Evolutionary conservation across 2,797 vertebrate genomes (phyloP), one percentile per base, ranked within the genome.

Genomic region (Molossus molossus): DNA sequence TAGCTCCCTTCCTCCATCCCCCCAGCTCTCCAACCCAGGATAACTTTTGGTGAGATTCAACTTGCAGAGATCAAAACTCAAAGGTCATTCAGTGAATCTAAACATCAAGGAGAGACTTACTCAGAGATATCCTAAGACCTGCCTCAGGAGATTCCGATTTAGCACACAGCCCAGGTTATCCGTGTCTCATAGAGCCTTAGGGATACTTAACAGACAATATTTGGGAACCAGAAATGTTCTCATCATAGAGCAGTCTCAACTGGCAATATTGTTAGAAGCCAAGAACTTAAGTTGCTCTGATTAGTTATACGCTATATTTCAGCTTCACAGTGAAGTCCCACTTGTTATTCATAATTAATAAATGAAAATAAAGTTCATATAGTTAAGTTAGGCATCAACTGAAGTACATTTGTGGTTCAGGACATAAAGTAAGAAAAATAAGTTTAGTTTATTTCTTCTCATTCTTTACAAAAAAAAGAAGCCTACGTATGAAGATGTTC

Each of bases 1-100:
- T 13, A 76, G 27, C 37, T 91, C 88, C 69, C 62, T 95, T 60
- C 60, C 75, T 91, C 60, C 57, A 75, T 64, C 69, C 92, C 14
- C 60, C 14, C 60, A 88, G 25, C 90, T 62, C 17, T 64, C 50
- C 70, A 82, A 82, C 9, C 50, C 58, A 91, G 64, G 17, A 77
- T 64, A 94, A 93, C 27, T 83, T 86, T 17, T 75, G 75, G 87
- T 72, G 79, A 81, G 76, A 55, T 84, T 15, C 62, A n/a, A 70
- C 6, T 69, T 27, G 5, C 45, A 91, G 80, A 64, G 25, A 81
- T 91, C 33, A 91, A 64, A 87, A 96, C 20, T 87, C 62, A 95
- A 92, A 92, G 29, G 77, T 75, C 69, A 76, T 48, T 92, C 5
- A 3, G n/a, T 57, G 25, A 27, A 92, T 77, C 20, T 82, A 70